A percentile compares a stretch with the other conserved stretches of the same genome.
These are phyloP conservation scores for pig (Sus scrofa) DNA, from an alignment of 2,113 vertebrate species.

Conservation along the genomic window DNA sequence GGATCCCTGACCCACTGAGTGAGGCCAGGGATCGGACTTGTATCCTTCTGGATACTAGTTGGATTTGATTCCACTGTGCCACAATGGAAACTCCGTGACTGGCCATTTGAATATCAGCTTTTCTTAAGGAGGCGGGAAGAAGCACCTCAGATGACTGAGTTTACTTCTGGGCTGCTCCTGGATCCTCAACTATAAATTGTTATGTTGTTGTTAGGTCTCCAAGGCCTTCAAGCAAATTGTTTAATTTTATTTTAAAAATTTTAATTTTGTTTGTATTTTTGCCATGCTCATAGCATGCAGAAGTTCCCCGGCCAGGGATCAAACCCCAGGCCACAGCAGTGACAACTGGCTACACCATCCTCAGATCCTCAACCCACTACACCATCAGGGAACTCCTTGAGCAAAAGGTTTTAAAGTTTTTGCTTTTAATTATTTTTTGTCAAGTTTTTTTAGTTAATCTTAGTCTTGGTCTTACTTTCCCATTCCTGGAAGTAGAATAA, in stretches of 20 bases:
- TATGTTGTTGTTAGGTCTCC: not conserved
- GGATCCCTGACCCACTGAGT: no score
- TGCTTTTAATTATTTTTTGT: conserved; percentile 44
- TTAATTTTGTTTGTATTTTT: no score
- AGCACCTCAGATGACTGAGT: not conserved
- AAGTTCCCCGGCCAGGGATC: no score
- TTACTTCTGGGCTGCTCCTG: not conserved
- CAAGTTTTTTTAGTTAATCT: conserved; percentile 14
- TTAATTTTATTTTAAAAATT: no score
- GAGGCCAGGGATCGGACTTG: no score
- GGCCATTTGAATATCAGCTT: not conserved
- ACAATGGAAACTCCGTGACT: not conserved
- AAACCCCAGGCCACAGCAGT: no score
- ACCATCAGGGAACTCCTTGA: no score
- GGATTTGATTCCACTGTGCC: no score
- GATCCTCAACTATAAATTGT: not conserved
- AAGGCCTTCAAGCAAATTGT: not conserved
- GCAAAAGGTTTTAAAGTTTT: not conserved
- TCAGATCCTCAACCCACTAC: no score
- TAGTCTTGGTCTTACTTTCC: not conserved
- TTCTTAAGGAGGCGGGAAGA: not conserved
- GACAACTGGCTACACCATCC: no score
- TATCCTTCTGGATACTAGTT: no score
- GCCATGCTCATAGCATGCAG: no score
- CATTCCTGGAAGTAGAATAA: conserved; percentile 1